phyloP scores from a whole-genome alignment of 1,140 invertebrate species.

The Portunus trituberculatus region DNA sequence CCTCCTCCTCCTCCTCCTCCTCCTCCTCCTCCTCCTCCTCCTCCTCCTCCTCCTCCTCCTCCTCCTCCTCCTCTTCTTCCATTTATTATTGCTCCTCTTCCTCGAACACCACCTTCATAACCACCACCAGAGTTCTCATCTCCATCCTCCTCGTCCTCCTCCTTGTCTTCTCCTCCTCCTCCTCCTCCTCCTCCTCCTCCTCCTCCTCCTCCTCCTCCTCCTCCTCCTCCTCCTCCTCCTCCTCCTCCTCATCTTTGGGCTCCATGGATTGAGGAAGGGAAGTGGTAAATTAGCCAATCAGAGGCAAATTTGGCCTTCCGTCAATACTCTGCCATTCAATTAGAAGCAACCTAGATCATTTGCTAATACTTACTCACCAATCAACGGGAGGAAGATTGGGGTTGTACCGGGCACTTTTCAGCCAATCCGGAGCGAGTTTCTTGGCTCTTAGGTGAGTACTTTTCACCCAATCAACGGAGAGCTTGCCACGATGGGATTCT shows the following conservation, averaged over 20 bases:
- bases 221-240: not conserved
- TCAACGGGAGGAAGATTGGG: not conserved
- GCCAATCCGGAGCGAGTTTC: no score
- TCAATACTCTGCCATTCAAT: not conserved
- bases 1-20: not conserved
- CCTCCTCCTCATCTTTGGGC: not conserved
- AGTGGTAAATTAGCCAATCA: constrained; percentile 8
- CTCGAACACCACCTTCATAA: not conserved
- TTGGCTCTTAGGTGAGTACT: no score
- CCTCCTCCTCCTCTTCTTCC: not conserved
- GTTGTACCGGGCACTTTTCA: no score
- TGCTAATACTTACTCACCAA: not conserved
- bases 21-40: not conserved
- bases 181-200: no score
- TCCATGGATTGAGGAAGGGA: not conserved
- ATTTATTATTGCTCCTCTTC: not conserved
- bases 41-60: not conserved
- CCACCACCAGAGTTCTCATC: not conserved
- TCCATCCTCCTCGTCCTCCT: not conserved
- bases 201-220: not conserved
- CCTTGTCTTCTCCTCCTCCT: no score
- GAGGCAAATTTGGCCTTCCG: not conserved
- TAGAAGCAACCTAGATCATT: not conserved
- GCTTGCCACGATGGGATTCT: no score
- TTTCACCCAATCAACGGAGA: no score